Percentiles rank a stretch among this genome's conserved stretches.
These are phyloP conservation scores for Misgurnus mizolepis DNA, from an alignment of 2,113 vertebrate genomes.

Conservation along the genomic window DNA sequence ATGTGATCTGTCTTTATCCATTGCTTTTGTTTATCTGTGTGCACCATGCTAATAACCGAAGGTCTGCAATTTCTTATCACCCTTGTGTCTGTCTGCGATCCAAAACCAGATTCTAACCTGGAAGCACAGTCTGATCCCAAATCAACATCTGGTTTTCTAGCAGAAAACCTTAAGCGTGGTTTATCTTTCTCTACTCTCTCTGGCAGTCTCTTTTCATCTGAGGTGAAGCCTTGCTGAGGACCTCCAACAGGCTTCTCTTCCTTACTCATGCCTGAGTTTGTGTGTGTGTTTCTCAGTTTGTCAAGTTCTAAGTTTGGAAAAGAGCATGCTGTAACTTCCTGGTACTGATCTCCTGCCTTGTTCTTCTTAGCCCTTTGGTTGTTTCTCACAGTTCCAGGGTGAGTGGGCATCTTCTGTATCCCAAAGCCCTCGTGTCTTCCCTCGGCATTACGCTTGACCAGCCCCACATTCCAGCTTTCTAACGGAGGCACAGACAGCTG, in stretches of 20 bases:
- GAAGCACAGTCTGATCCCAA: constrained; percentile 8
- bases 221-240: not conserved
- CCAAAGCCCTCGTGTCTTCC: not conserved
- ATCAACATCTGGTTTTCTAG: not conserved
- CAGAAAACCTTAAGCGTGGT: not conserved
- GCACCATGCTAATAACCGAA: constrained; percentile 43
- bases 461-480: constrained; percentile 59
- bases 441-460: constrained; percentile 24
- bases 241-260: not conserved
- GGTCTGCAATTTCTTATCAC: not conserved
- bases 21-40: constrained; percentile 13
- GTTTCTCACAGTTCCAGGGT: constrained; percentile 13
- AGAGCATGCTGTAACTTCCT: not conserved
- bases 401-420: constrained; percentile 4
- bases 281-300: not conserved
- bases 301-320: not conserved
- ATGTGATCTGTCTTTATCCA: not conserved
- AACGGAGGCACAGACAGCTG: constrained; percentile 64
- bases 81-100: not conserved
- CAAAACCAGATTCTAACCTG: not conserved
- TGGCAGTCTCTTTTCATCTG: not conserved
- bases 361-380: constrained; percentile 3
- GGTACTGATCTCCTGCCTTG: not conserved
- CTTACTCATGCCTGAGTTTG: not conserved
- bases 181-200: not conserved